Conservation (phyloP, 2,888 invertebrate species). For the Oeneis ivallda region DNA sequence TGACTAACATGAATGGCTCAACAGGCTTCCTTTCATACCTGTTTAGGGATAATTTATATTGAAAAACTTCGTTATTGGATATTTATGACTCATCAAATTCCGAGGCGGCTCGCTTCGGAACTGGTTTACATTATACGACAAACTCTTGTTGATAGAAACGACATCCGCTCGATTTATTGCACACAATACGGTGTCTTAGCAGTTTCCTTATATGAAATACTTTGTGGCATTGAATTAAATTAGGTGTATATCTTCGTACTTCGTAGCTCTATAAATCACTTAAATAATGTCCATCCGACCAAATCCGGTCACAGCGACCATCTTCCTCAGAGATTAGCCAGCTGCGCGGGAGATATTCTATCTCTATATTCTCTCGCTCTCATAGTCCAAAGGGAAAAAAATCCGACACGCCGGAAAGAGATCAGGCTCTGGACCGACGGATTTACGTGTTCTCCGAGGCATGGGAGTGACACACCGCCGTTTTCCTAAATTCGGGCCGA, state of each 20-base stretch:
- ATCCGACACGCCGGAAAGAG: no score
- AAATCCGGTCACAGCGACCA: no score
- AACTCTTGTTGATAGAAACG: neutral
- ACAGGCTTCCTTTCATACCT: constrained; percentile 26
- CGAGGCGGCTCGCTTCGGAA: neutral
- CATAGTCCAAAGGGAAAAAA: no score
- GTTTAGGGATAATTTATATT: constrained; percentile 29
- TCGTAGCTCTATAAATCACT: no score
- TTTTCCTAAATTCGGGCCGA: no score
- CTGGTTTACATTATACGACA: constrained; percentile 3
- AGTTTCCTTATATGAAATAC: neutral
- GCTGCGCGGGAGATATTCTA: no score
- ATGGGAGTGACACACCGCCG: no score
- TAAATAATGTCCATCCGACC: no score
- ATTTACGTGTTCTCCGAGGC: no score
- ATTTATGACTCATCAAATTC: constrained; percentile 29
- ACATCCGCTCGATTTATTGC: neutral
- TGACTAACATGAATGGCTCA: constrained; percentile 53
- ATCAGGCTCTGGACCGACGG: no score
- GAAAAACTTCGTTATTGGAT: constrained; percentile 29
- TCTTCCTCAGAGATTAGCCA: no score
- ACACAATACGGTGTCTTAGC: neutral
- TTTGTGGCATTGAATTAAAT: neutral
- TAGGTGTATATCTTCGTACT: neutral
- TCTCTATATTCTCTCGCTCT: no score